Evolutionary conservation across 1,140 invertebrate species (phyloP).

Genomic region (Aleiodes sp.): DNA sequence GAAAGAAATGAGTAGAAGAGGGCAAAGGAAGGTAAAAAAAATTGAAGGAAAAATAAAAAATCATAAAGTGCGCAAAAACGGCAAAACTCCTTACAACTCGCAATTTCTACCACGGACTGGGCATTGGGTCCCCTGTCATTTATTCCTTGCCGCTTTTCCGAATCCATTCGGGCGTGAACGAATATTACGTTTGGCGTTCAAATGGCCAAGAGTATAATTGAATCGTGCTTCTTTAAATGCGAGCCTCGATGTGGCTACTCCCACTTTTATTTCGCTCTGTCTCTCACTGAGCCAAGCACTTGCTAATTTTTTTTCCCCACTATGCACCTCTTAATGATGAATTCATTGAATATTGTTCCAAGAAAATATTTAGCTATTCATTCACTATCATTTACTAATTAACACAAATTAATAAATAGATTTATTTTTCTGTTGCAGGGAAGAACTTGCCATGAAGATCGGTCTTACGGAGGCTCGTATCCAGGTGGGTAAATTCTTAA

Average conservation of each 20-base stretch:
- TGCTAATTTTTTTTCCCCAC: too few relatives aligned
- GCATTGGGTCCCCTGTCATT: constrained; percentile 24
- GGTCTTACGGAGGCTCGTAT: constrained; percentile 97
- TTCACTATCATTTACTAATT: too few relatives aligned
- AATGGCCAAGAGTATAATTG: constrained; percentile 17
- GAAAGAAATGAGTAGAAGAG: not conserved
- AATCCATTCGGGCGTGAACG: constrained; percentile 26
- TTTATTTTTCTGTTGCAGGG: constrained; percentile 75
- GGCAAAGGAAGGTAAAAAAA: not conserved
- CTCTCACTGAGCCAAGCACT: too few relatives aligned
- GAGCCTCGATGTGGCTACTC: not conserved
- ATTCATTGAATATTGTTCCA: too few relatives aligned
- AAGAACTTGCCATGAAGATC: constrained; percentile 97
- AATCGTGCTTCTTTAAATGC: constrained; percentile 17
- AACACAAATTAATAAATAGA: constrained; percentile 44
- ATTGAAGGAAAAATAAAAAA: not conserved
- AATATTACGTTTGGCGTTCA: constrained; percentile 21
- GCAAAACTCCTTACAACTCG: constrained; percentile 19
- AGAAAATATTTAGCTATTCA: too few relatives aligned
- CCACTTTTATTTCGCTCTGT: not conserved
- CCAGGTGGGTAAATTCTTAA: constrained; percentile 77
- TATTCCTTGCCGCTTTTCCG: constrained; percentile 26
- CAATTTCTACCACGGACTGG: constrained; percentile 22
- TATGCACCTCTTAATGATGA: too few relatives aligned
- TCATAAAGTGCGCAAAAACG: constrained; percentile 6